Percentiles rank a stretch among this genome's conserved stretches.
phyloP scores from a whole-genome alignment of 1,140 invertebrate genomes.

The Hetaerina americana region DNA sequence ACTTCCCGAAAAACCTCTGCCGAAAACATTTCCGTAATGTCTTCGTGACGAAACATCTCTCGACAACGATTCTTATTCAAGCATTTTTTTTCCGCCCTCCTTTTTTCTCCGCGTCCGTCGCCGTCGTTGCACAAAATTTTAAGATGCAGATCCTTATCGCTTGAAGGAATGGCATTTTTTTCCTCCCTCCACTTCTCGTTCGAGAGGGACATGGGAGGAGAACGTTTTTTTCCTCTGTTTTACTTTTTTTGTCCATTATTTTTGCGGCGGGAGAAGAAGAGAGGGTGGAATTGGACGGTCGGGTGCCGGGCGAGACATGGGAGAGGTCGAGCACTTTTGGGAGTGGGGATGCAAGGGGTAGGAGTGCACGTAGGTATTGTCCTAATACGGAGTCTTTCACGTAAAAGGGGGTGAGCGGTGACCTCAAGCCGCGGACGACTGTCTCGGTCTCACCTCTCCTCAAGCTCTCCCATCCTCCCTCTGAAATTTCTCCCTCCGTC shows the following conservation, averaged over 20 bases:
- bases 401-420: not conserved
- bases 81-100: not conserved
- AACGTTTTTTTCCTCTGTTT: too few species aligned
- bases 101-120: not conserved
- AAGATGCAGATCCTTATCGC: not conserved
- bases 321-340: too few species aligned
- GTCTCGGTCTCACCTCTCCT: too few species aligned
- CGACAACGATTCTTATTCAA: too few species aligned
- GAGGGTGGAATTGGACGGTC: not conserved
- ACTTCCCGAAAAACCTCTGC: not conserved
- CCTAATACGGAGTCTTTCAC: not conserved
- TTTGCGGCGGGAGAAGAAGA: not conserved
- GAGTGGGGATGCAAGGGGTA: too few species aligned
- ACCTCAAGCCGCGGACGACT: not conserved
- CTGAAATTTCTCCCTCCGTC: too few species aligned
- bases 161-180: not conserved
- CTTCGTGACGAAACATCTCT: not conserved
- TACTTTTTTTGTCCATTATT: too few species aligned
- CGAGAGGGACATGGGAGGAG: too few species aligned
- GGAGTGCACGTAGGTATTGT: not conserved
- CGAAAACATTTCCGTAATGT: not conserved
- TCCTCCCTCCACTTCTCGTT: not conserved
- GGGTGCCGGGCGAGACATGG: too few species aligned
- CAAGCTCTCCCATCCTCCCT: too few species aligned
- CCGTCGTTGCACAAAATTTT: not conserved